phyloP scores from a whole-genome alignment of 1,140 invertebrate species.

The Bombus confusus region DNA sequence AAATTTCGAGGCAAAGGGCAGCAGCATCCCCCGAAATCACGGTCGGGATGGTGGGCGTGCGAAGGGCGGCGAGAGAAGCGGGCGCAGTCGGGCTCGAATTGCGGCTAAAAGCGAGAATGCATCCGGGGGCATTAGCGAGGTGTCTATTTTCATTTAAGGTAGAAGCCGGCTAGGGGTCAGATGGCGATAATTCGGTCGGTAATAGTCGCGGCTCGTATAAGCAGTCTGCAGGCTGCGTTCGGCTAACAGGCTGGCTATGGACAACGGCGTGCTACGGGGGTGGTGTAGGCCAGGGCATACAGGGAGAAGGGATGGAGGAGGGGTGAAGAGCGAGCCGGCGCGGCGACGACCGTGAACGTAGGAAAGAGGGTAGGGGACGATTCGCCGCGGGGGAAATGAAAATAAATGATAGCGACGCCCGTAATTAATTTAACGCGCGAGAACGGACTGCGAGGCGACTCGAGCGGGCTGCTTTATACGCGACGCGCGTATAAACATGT shows the following conservation, averaged over 20 bases:
- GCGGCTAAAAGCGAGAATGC: constrained; percentile 58
- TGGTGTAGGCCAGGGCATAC: background rate
- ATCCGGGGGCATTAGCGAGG: constrained; percentile 55
- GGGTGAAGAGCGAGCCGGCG: background rate
- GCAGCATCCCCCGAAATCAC: constrained; percentile 19
- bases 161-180: constrained; percentile 55
- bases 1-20: constrained; percentile 2
- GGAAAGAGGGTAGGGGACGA: constrained; percentile 40
- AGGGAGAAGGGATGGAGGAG: background rate
- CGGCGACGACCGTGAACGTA: background rate
- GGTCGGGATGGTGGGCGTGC: too few species aligned
- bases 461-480: constrained; percentile 66
- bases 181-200: constrained; percentile 65
- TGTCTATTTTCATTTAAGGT: constrained; percentile 66
- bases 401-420: constrained; percentile 79
- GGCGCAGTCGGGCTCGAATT: constrained; percentile 34
- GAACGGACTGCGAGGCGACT: constrained; percentile 66
- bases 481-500: constrained; percentile 55
- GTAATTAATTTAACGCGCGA: constrained; percentile 81
- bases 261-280: background rate
- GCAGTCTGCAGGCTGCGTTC: constrained; percentile 51
- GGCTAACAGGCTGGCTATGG: constrained; percentile 48
- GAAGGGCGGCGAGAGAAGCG: background rate
- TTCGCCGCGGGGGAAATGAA: constrained; percentile 78
- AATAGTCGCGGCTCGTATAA: constrained; percentile 59